phyloP scores from a whole-genome alignment of 2,888 invertebrate species.

The Dynastes maya region DNA sequence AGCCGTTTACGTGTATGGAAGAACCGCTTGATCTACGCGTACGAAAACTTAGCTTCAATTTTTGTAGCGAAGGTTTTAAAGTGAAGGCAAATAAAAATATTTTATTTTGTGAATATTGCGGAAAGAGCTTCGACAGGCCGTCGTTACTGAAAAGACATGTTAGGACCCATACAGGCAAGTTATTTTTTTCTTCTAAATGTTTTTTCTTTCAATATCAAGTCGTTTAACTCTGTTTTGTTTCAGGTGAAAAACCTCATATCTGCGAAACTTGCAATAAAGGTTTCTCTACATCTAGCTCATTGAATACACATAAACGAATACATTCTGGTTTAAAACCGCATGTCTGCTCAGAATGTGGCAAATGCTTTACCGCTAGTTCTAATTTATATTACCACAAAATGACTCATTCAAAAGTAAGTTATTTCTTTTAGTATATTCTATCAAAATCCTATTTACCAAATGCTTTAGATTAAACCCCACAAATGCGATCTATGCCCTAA shows the following conservation, averaged over 20 bases:
- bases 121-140: conserved; percentile 93
- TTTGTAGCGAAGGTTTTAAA: conserved; percentile 25
- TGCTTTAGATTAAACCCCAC: conserved; percentile 80
- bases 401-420: conserved; percentile 93
- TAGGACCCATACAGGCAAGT: conserved; percentile 90
- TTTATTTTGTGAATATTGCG: conserved; percentile 90
- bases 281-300: conserved; percentile 91
- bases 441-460: neutral
- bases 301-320: conserved; percentile 93
- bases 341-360: conserved; percentile 90
- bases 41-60: conserved; percentile 45
- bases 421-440: neutral
- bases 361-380: conserved; percentile 93
- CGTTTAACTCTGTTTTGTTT: conserved; percentile 54
- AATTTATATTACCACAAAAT: conserved; percentile 96
- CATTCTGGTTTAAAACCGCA: conserved; percentile 95
- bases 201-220: too few species aligned
- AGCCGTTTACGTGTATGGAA: conserved; percentile 52
- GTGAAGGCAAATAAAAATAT: conserved; percentile 43
- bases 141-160: conserved; percentile 92
- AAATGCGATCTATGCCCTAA: conserved; percentile 81
- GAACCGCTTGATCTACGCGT: conserved; percentile 57
- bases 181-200: neutral
- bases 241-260: conserved; percentile 94
- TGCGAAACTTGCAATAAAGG: conserved; percentile 95